These are phyloP conservation scores for Harpagus bidentatus DNA, from an alignment of 2,113 vertebrate genomes.

Conservation along the genomic window DNA sequence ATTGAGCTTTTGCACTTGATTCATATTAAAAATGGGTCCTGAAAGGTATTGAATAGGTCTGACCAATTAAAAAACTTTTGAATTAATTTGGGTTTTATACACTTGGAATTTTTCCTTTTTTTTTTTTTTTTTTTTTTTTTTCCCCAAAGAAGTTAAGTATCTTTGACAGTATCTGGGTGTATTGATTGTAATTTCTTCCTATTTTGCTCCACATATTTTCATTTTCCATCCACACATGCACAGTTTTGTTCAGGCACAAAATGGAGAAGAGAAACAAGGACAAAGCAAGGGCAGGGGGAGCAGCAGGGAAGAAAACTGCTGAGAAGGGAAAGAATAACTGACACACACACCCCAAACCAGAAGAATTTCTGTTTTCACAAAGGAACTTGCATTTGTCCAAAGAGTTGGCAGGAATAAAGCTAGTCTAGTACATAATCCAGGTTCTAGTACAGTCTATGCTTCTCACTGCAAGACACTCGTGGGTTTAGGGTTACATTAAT, in stretches of 20 bases:
- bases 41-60: background rate
- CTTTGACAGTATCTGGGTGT: background rate
- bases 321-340: background rate
- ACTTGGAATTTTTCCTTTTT: background rate
- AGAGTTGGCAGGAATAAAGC: background rate
- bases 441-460: background rate
- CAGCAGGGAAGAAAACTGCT: background rate
- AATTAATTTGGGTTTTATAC: background rate
- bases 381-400: background rate
- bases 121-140: background rate
- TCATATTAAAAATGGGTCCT: background rate
- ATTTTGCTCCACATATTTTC: background rate
- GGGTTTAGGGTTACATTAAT: background rate
- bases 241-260: background rate
- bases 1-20: background rate
- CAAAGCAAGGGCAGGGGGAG: accelerated
- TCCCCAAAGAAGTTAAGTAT: background rate
- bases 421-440: background rate
- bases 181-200: background rate
- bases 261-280: background rate
- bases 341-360: background rate
- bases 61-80: background rate
- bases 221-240: background rate
- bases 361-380: background rate
- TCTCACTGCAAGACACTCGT: background rate